Base-by-base conservation (phyloP, 2,888 invertebrate species). In the Cataglyphis albicans region DNA sequence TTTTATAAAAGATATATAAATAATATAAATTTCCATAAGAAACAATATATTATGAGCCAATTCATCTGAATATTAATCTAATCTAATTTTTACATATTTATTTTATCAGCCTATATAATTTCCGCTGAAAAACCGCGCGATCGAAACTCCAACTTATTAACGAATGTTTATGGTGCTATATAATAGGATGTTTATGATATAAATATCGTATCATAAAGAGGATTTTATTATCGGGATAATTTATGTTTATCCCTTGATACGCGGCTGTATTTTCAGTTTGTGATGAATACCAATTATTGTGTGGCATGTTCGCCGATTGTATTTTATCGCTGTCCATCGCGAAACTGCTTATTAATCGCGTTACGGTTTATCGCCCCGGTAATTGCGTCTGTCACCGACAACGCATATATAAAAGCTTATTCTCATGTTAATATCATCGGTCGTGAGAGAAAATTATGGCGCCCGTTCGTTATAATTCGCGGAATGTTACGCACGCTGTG, bases 281-380 rank as follows among this genome's bases (percentile, higher is more conserved):
- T 78, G 61, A 82, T 41, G 67, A 82, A 52, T 68, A 52, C 29
- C 82, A 76, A 82, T 82, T 82, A 82, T 9, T 41, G 38, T 41
- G 29, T 41, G 38, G 25, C 32, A 48, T 65, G 81, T 44, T 29
- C 68, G 35, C 48, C 80, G 80, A 70, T 80, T 81, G 68, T 63
- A 38, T 52, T n/a, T 41, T 35, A 41, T 64, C 61, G 81, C 15
- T 72, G 65, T 76, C 15, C 52, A 48, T 3, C 25, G 57, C 61
- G 76, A 57, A 67, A 38, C 21, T 84, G 83, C 85, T 87, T 87
- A 85, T 90, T 89, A 90, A 90, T 89, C 75, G 81, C 84, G 88
- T 85, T 86, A 89, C 67, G 90, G 88, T 90, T 87, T 90, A 87
- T 88, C 90, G 84, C 90, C 85, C 87, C 81, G 78, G 70, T 89